These are phyloP conservation scores for Drosophila obscura DNA, from an alignment of 1,140 invertebrate genomes.

Conservation along the genomic window DNA sequence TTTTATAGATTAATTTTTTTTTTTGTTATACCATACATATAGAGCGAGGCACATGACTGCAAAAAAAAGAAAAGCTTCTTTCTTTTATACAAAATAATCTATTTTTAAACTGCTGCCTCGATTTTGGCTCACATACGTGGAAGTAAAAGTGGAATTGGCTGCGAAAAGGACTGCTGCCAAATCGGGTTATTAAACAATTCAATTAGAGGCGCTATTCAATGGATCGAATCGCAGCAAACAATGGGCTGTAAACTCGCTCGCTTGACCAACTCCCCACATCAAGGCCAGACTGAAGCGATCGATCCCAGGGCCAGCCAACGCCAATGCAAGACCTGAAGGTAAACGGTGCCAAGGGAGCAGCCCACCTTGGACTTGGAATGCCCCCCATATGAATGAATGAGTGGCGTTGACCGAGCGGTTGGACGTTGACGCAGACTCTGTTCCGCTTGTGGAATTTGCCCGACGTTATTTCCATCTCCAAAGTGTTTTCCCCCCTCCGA, in stretches of 20 bases:
- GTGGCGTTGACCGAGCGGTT: conserved; percentile 30
- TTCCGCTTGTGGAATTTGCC: background rate
- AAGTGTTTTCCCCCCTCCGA: conserved; percentile 27
- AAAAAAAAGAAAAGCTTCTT: conserved; percentile 50
- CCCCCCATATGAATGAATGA: background rate
- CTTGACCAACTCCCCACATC: conserved; percentile 9
- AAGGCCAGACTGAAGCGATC: conserved; percentile 28
- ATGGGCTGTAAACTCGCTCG: background rate
- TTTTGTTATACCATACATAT: conserved; percentile 5
- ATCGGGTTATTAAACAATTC: conserved; percentile 26
- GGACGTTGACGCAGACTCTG: conserved; percentile 46
- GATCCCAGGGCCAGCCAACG: conserved; percentile 17
- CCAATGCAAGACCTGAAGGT: conserved; percentile 41
- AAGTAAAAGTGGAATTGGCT: conserved; percentile 51
- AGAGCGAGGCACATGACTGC: conserved; percentile 58
- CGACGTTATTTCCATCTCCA: too few relatives aligned
- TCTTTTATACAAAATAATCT: conserved; percentile 43
- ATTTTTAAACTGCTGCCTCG: conserved; percentile 49
- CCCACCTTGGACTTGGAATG: conserved; percentile 8
- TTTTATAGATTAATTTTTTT: conserved; percentile 5
- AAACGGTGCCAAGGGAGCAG: conserved; percentile 47
- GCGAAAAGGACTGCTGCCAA: conserved; percentile 27
- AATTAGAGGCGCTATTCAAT: background rate
- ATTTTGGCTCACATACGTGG: conserved; percentile 59
- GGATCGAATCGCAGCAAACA: conserved; percentile 1